phyloP scores from a whole-genome alignment of 2,797 vertebrate genomes.

The Brachyalestes nurse region DNA sequence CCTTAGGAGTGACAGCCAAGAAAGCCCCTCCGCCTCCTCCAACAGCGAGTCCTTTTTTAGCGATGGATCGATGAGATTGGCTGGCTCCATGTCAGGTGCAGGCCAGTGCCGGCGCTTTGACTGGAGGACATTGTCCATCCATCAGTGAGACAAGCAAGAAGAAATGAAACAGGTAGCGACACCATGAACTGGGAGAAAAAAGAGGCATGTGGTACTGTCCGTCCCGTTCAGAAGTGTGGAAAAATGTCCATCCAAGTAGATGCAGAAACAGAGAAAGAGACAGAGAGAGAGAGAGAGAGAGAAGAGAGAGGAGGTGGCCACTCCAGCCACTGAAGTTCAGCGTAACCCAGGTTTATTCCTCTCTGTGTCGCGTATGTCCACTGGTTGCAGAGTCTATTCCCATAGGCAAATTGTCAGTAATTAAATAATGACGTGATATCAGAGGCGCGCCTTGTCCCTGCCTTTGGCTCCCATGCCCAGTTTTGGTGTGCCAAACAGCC shows the following conservation, averaged over 20 bases:
- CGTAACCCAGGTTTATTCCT: slow-evolving; percentile 74
- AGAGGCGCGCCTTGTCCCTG: slow-evolving; percentile 78
- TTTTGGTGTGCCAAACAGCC: slow-evolving; percentile 78
- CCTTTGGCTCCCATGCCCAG: slow-evolving; percentile 78
- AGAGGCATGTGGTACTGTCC: slow-evolving; percentile 78
- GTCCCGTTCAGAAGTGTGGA: slow-evolving; percentile 79
- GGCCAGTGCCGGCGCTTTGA: slow-evolving; percentile 72
- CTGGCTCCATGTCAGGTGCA: slow-evolving; percentile 44
- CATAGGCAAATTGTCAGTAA: slow-evolving; percentile 77
- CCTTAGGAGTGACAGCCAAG: slow-evolving; percentile 78
- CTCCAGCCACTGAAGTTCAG: slow-evolving; percentile 81
- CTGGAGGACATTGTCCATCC: slow-evolving; percentile 75
- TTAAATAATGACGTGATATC: slow-evolving; percentile 80
- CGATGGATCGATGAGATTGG: slow-evolving; percentile 69
- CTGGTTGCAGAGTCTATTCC: slow-evolving; percentile 81
- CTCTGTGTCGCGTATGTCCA: slow-evolving; percentile 77
- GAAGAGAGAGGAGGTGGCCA: slow-evolving; percentile 70
- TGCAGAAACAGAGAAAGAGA: slow-evolving; percentile 74
- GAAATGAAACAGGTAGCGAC: slow-evolving; percentile 79
- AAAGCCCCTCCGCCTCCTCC: slow-evolving; percentile 74
- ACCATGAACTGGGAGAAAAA: slow-evolving; percentile 76
- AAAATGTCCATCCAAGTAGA: slow-evolving; percentile 77
- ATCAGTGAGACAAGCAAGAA: slow-evolving; percentile 73
- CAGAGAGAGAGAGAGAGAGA: slow-evolving; percentile 65
- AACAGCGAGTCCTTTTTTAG: slow-evolving; percentile 67